Base-by-base conservation (phyloP, 2,888 invertebrate genomes). In the Eupithecia insigniata region DNA sequence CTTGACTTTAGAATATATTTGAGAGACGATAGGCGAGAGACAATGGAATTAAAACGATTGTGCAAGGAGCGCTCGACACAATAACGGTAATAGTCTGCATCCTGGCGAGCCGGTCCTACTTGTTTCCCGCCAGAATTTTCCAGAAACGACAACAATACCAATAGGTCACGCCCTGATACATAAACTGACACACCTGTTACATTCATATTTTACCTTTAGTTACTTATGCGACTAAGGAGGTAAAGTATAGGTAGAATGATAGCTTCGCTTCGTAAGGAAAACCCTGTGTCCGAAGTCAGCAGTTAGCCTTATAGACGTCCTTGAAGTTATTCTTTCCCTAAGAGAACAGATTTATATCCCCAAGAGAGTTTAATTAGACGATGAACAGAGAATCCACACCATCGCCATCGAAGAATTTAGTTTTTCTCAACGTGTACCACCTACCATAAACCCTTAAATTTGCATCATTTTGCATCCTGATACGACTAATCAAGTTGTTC, bases 81-180 rank as follows among this genome's bases (percentile, higher is more conserved):
- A 90, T 90, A 84, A 87, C 73, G 73, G 78, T 92, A 93, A 93
- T 92, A 84, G 88, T 75, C 81, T 76, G 72, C 89, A 89, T 93
- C 93, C 93, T 92, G 93, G 69, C 77, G 74, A 81, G 78, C 83
- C 81, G 84, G 79, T 79, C 77, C 80, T 80, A 81, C 79, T 83
- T 81, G 89, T 88, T 86, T 88, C 85, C 87, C 89, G 89, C 88
- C 86, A 92, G 93, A 92, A 91, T 88, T 90, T 92, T 92, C 92
- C 87, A 93, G 92, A 92, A 91, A 83, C 83, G 68, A 71, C 73
- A 76, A 77, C 82, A 81, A 77, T 69, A 74, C 73, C 77, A 78
- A 80, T 69, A 73, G 55, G 64, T 74, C 68, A 76, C 72, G 71
- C 72, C 70, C 60, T 71, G 64, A 64, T 70, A 65, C 60, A n/a